phyloP scores from a whole-genome alignment of 2,113 vertebrate species.

The Crotophaga sulcirostris region DNA sequence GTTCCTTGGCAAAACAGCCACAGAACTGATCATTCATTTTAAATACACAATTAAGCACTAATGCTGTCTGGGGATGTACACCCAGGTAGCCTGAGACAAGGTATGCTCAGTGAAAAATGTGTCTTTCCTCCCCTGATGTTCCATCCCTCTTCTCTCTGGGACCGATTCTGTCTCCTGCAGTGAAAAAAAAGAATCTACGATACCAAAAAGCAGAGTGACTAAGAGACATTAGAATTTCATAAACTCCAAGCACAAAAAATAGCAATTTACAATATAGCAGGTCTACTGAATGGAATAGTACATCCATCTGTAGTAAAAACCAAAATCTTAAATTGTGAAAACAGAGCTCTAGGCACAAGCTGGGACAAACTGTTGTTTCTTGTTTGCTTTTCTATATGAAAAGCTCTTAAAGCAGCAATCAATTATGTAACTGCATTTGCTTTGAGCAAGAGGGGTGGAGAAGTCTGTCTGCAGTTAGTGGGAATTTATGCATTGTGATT shows the following conservation, averaged over 20 bases:
- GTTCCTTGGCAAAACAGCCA: background rate
- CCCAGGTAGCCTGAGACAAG: background rate
- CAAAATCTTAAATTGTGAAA: background rate
- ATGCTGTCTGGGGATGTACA: background rate
- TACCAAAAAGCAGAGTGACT: background rate
- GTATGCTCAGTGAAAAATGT: background rate
- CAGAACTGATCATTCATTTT: background rate
- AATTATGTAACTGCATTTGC: background rate
- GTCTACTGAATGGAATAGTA: background rate
- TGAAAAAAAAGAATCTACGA: background rate
- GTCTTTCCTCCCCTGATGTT: background rate
- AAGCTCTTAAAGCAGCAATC: conserved; percentile 33
- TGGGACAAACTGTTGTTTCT: background rate
- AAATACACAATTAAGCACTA: background rate
- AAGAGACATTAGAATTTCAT: background rate
- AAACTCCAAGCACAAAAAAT: background rate
- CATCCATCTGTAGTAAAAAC: background rate
- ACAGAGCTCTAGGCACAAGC: background rate
- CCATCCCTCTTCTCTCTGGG: background rate
- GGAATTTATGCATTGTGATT: background rate
- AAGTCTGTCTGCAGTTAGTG: conserved; percentile 5
- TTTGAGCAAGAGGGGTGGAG: background rate
- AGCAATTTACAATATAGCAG: background rate
- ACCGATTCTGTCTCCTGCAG: background rate
- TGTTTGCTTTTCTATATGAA: background rate